Conservation (phyloP, 2,888 invertebrate genomes). For the Drosophila cognata region DNA sequence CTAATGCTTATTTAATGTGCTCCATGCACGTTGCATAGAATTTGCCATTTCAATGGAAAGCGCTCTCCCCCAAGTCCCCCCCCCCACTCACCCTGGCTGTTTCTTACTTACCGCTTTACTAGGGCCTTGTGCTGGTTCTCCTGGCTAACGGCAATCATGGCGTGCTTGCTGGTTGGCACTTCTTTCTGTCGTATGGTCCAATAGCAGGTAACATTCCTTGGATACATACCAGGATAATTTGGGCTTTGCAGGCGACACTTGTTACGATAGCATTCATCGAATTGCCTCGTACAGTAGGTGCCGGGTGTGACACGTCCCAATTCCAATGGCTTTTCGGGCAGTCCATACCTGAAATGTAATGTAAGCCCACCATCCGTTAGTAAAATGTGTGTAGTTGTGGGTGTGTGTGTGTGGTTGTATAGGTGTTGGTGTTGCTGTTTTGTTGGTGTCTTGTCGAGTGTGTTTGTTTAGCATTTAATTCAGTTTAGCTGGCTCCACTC, state of each 20-base stretch:
- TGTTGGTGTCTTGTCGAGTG: constrained; percentile 14
- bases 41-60: constrained; percentile 41
- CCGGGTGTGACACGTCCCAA: constrained; percentile 94
- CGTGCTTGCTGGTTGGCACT: constrained; percentile 95
- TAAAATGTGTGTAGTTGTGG: background rate
- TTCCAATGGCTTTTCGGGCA: constrained; percentile 91
- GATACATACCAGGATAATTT: constrained; percentile 93
- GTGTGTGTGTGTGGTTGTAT: background rate
- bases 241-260: constrained; percentile 95
- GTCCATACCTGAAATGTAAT: constrained; percentile 87
- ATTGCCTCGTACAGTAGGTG: constrained; percentile 93
- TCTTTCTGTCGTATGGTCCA: constrained; percentile 94
- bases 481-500: constrained; percentile 45
- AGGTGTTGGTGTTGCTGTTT: constrained; percentile 13
- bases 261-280: constrained; percentile 93
- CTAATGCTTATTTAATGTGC: constrained; percentile 79
- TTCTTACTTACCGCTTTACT: constrained; percentile 82
- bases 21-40: constrained; percentile 51
- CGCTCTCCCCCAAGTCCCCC: background rate
- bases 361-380: constrained; percentile 27
- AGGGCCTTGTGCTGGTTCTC: constrained; percentile 88
- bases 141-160: constrained; percentile 94
- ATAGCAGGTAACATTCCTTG: constrained; percentile 95
- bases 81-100: background rate
- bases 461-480: constrained; percentile 55